phyloP scores from a whole-genome alignment of 1,140 invertebrate species.

The Drosophila subpulchrella region DNA sequence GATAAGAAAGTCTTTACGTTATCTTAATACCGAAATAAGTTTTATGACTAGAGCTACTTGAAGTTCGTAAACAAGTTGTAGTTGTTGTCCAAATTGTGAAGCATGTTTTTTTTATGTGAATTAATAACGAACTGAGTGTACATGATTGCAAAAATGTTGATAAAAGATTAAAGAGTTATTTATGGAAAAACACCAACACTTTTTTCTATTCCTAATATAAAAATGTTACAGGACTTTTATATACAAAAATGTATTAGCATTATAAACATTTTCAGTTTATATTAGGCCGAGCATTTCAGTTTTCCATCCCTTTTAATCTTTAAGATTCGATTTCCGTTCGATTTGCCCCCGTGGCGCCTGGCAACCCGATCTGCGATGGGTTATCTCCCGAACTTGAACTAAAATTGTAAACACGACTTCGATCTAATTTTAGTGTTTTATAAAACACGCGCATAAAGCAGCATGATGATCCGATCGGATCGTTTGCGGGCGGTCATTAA shows the following conservation, averaged over 20 bases:
- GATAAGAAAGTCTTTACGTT: conserved; percentile 42
- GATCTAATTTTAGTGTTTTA: conserved; percentile 43
- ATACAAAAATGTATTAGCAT: background rate
- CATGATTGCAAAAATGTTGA: conserved; percentile 4
- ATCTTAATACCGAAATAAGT: conserved; percentile 44
- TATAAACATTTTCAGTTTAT: background rate
- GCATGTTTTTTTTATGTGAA: conserved; percentile 4
- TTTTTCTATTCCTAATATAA: background rate
- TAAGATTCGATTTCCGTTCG: conserved; percentile 48
- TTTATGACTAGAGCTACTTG: conserved; percentile 41
- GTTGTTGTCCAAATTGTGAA: conserved; percentile 24
- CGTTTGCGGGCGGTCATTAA: conserved; percentile 36
- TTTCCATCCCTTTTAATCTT: conserved; percentile 15
- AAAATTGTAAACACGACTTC: conserved; percentile 27
- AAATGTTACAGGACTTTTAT: background rate
- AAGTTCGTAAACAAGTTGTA: conserved; percentile 29
- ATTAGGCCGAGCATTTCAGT: background rate
- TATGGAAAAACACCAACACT: background rate
- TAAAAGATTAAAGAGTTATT: conserved; percentile 20
- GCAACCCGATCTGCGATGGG: conserved; percentile 26
- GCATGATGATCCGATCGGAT: conserved; percentile 29
- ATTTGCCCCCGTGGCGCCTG: conserved; percentile 10
- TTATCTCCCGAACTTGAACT: conserved; percentile 54
- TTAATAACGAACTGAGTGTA: conserved; percentile 10
- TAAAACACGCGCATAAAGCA: conserved; percentile 29